These are phyloP conservation scores for Cerastis leucographa DNA, from an alignment of 2,888 invertebrate genomes.

Conservation along the genomic window DNA sequence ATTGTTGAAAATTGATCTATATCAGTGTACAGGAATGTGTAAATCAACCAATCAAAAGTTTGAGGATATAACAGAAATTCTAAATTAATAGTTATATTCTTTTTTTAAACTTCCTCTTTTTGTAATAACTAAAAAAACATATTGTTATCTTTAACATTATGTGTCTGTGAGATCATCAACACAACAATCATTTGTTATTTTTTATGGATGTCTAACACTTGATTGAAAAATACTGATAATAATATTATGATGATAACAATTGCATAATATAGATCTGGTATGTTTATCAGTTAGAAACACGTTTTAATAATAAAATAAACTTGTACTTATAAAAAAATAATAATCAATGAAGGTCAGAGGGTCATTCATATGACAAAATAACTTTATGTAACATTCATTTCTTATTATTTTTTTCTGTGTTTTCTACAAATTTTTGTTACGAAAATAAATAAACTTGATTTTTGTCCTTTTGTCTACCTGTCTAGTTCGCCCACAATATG, in stretches of 20 bases:
- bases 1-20: not conserved
- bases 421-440: not conserved
- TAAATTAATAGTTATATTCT: not conserved
- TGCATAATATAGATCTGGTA: conserved; percentile 19
- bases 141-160: not conserved
- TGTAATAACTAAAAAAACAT: not conserved
- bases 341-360: conserved; percentile 6
- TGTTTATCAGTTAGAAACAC: conserved; percentile 1
- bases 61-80: not conserved
- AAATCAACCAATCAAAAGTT: not conserved
- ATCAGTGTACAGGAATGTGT: not conserved
- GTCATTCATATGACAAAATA: not conserved
- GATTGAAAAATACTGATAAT: conserved; percentile 14
- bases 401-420: not conserved
- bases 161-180: not conserved
- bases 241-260: conserved; percentile 16
- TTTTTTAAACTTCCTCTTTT: not conserved
- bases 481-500: not conserved
- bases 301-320: conserved; percentile 2
- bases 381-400: not conserved
- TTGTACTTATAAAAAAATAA: not conserved
- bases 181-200: not conserved
- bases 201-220: not conserved
- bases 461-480: not conserved
- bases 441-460: not conserved